A percentile compares a stretch with the other conserved stretches of the same genome.
phyloP scores from a whole-genome alignment of 2,888 invertebrate genomes.

The Barypeithes pellucidus region DNA sequence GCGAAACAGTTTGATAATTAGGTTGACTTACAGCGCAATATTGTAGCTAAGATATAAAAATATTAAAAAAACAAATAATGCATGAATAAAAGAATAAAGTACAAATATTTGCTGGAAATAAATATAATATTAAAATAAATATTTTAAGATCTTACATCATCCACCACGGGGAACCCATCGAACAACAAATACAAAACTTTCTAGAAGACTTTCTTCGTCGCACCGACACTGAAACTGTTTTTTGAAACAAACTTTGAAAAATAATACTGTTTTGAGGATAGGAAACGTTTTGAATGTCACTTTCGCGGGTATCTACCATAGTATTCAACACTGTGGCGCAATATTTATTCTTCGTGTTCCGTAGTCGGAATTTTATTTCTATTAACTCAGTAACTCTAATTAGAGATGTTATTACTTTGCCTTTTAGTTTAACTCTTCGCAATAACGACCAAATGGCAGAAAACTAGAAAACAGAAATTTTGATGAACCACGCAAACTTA shows the following conservation, averaged over 20 bases:
- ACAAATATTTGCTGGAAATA: too few relatives aligned
- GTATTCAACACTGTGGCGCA: conserved; percentile 22
- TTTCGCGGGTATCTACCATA: conserved; percentile 34
- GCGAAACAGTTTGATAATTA: too few relatives aligned
- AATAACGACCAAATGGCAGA: background rate
- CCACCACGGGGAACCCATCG: conserved; percentile 31
- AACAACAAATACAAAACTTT: conserved; percentile 46
- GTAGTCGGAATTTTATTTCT: too few relatives aligned
- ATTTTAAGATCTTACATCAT: conserved; percentile 47
- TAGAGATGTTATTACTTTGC: background rate
- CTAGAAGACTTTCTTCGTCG: conserved; percentile 46
- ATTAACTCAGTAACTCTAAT: too few relatives aligned
- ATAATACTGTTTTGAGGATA: conserved; percentile 33
- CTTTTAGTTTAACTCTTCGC: background rate
- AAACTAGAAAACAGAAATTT: background rate
- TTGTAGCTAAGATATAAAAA: too few relatives aligned
- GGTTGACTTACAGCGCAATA: too few relatives aligned
- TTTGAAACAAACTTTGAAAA: conserved; percentile 40
- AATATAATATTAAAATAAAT: too few relatives aligned
- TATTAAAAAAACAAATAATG: too few relatives aligned
- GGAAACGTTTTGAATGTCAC: conserved; percentile 22
- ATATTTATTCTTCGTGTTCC: background rate
- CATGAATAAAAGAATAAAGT: too few relatives aligned
- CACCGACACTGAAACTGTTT: conserved; percentile 41
- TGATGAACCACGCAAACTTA: background rate